phyloP scores from a whole-genome alignment of 1,140 invertebrate species.

The Armadillidium nasatum region DNA sequence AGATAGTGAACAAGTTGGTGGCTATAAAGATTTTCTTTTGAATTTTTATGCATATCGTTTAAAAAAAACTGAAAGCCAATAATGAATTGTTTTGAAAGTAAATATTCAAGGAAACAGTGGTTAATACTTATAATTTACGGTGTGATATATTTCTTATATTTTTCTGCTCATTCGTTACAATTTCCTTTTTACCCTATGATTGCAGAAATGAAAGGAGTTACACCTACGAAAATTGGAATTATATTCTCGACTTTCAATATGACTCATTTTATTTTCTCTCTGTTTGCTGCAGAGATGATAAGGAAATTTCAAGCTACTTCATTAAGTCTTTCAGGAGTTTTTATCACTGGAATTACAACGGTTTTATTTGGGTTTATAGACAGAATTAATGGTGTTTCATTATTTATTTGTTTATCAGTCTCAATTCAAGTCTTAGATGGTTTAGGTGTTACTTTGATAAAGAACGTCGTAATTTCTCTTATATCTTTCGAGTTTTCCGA shows the following conservation, averaged over 20 bases:
- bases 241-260: background rate
- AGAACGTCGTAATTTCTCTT: background rate
- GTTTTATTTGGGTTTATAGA: slow-evolving; percentile 19
- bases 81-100: too few species aligned
- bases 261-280: slow-evolving; percentile 16
- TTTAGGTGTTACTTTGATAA: slow-evolving; percentile 8
- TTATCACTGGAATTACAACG: background rate
- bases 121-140: too few species aligned
- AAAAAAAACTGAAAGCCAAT: too few species aligned
- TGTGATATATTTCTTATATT: too few species aligned
- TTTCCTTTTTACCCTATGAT: slow-evolving; percentile 18
- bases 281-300: background rate
- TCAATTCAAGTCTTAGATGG: slow-evolving; percentile 13
- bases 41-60: too few species aligned
- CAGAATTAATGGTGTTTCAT: background rate
- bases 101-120: too few species aligned
- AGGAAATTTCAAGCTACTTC: background rate
- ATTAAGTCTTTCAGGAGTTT: slow-evolving; percentile 14
- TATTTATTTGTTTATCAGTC: slow-evolving; percentile 1
- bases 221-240: slow-evolving; percentile 9
- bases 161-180: too few species aligned
- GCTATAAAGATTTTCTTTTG: too few species aligned
- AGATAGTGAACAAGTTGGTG: too few species aligned
- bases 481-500: slow-evolving; percentile 23
- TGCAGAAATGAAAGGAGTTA: slow-evolving; percentile 22